A percentile compares a stretch with the other conserved stretches of the same genome.
phyloP scores from a whole-genome alignment of 2,888 invertebrate species.

The Drosophila niveifrons region DNA sequence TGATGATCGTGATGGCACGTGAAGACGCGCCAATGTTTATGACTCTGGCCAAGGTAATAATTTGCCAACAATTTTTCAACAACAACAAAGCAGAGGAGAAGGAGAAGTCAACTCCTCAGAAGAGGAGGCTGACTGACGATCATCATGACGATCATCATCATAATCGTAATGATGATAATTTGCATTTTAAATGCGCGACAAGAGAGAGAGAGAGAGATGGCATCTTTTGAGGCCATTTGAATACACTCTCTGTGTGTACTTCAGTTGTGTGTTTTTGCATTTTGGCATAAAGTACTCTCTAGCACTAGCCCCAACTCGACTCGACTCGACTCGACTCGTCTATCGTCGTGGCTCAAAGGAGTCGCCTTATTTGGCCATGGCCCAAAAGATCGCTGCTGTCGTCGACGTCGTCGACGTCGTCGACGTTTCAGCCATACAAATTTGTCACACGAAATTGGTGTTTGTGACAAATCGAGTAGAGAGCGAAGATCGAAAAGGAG shows the following conservation, averaged over 20 bases:
- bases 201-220: conserved; percentile 18
- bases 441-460: conserved; percentile 82
- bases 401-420: neutral
- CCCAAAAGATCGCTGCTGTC: conserved; percentile 51
- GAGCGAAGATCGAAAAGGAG: neutral
- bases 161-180: conserved; percentile 80
- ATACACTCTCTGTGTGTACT: conserved; percentile 52
- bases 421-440: conserved; percentile 61
- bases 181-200: conserved; percentile 81
- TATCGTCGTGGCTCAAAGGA: conserved; percentile 46
- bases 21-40: conserved; percentile 78
- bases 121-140: conserved; percentile 27
- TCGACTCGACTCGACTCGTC: neutral
- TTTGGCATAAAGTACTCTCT: conserved; percentile 73
- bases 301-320: neutral
- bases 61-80: conserved; percentile 75
- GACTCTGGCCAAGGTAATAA: conserved; percentile 75
- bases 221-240: conserved; percentile 70
- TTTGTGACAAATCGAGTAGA: conserved; percentile 76
- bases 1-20: conserved; percentile 63
- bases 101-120: conserved; percentile 26
- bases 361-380: conserved; percentile 74
- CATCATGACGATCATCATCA: conserved; percentile 56
- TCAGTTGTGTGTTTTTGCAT: conserved; percentile 42
- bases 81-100: conserved; percentile 21